Base-by-base conservation (phyloP, 2,888 invertebrate genomes). In the Andrena haemorrhoa region DNA sequence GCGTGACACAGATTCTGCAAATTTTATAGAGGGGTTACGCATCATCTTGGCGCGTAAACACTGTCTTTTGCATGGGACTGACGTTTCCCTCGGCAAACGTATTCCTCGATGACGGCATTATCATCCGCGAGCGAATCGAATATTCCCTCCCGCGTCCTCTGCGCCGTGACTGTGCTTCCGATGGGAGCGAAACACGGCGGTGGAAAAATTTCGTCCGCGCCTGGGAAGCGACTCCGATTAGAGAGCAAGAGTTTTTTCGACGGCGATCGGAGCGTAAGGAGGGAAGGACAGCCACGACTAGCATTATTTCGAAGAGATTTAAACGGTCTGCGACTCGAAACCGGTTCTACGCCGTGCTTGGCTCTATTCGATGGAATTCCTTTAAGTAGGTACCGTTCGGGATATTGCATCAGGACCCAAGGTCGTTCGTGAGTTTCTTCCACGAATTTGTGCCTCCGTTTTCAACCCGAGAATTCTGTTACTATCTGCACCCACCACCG, bases 381-480 rank as follows among this genome's bases (percentile, higher is more conserved):
- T 88, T 88, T 82, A 81, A 88, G 87, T 82, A 81, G 87, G 87
- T 87, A 88, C 88, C 88, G 87, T 88, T 87, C 76, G 76, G 83
- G 84, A 79, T 74, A 82, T 88, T 87, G 88, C 88, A 88, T 88
- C 87, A 87, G 80, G 82, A 79, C 64, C 86, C 88, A 88, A 88
- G 88, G 88, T 88, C 88, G 75, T 87, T 76, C 71, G 51, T 68
- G 68, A 78, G 68, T 82, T 75, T 75, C 68, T 79, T 61, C 61
- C 49, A 76, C 65, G 53, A 80, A 71, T 68, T 66, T 49, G 49
- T 60, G 69, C 31, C 51, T 65, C 33, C 56, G 68, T 58, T 66
- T 80, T 61, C 53, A 33, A 61, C 5, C 49, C 47, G 51, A 26
- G 26, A 61, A 41, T 41, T n/a, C 23, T 63, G 20, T 35, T 63